phyloP scores from a whole-genome alignment of 2,113 vertebrate genomes.

The Tenebrosternarchus preto region DNA sequence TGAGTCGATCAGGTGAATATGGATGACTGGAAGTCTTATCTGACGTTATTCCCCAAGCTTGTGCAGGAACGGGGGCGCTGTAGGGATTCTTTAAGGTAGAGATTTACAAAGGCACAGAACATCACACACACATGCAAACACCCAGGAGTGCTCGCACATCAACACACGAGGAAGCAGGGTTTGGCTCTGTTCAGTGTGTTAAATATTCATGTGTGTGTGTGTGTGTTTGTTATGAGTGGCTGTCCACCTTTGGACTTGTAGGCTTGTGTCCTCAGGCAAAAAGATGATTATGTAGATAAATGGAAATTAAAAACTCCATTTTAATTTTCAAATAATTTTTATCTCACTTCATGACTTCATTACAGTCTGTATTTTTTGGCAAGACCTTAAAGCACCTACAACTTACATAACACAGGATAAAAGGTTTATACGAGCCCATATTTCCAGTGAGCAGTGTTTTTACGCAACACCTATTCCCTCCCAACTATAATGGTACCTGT shows the following conservation, averaged over 20 bases:
- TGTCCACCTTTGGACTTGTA: constrained; percentile 45
- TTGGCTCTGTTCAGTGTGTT: constrained; percentile 44
- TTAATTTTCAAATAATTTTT: constrained; percentile 7
- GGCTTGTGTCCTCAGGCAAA: constrained; percentile 35
- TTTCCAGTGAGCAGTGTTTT: background rate
- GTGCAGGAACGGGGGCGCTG: constrained; percentile 35
- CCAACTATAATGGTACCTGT: background rate
- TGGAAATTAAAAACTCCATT: constrained; percentile 8
- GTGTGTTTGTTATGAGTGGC: constrained; percentile 5
- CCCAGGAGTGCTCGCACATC: constrained; percentile 43
- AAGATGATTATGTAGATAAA: constrained; percentile 25
- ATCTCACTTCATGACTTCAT: background rate
- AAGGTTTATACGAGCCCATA: background rate
- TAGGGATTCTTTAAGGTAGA: constrained; percentile 47
- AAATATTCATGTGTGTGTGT: constrained; percentile 49
- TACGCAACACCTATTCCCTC: background rate
- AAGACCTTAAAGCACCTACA: background rate
- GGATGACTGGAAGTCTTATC: constrained; percentile 42
- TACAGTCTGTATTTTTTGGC: background rate
- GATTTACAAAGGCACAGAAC: constrained; percentile 45
- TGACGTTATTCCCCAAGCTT: constrained; percentile 34
- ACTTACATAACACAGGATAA: background rate
- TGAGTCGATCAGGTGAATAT: constrained; percentile 41
- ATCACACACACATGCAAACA: constrained; percentile 43
- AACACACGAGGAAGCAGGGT: constrained; percentile 37